Percentiles rank a stretch among this genome's conserved stretches.
phyloP scores from a whole-genome alignment of 2,113 vertebrate genomes.

The Oenanthe oenanthe region DNA sequence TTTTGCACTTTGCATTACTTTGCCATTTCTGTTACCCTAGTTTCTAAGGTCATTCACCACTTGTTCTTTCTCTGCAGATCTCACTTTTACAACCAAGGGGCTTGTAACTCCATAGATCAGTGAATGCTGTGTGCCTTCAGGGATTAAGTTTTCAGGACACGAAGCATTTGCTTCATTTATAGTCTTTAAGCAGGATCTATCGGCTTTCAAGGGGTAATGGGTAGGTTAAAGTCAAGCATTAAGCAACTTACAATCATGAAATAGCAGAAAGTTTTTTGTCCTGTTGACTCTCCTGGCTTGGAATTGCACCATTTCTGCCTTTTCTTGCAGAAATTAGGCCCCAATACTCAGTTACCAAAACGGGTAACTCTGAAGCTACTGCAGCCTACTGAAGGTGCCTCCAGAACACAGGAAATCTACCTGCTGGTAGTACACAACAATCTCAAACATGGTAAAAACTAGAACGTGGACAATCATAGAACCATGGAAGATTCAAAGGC shows the following conservation, averaged over 20 bases:
- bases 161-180: background rate
- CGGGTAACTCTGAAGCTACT: background rate
- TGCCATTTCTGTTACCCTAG: background rate
- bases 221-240: background rate
- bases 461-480: background rate
- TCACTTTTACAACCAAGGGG: background rate
- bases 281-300: background rate
- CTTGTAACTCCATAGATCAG: background rate
- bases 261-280: background rate
- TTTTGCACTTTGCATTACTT: background rate
- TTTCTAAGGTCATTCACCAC: background rate
- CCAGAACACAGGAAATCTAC: constrained; percentile 72
- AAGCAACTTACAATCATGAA: background rate
- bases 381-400: constrained; percentile 63
- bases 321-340: background rate
- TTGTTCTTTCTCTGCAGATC: background rate
- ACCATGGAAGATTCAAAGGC: background rate
- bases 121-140: background rate
- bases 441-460: background rate
- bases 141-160: background rate
- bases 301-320: background rate
- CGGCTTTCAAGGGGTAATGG: background rate
- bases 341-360: accelerated
- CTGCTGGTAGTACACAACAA: constrained; percentile 36
- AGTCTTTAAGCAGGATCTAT: background rate